Conservation (phyloP, 2,888 invertebrate genomes). For the Drosophila prolongata region DNA sequence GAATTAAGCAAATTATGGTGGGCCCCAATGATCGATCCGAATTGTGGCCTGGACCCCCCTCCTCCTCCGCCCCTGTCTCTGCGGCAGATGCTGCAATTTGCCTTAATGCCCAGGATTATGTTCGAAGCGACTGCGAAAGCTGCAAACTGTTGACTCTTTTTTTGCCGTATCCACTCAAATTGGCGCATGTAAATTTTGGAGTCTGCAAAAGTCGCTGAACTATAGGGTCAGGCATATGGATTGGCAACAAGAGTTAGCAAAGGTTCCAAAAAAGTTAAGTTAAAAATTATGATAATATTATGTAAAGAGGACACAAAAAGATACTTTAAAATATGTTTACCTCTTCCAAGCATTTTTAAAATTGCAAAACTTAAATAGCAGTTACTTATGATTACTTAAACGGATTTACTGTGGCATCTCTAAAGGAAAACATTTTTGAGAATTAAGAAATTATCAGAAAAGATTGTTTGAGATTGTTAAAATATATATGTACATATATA, state of each 20-base stretch:
- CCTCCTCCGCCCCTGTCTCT: background rate
- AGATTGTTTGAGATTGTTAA: too few species aligned
- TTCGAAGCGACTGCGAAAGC: conserved; percentile 53
- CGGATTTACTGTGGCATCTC: too few species aligned
- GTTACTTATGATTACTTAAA: background rate
- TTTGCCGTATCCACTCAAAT: conserved; percentile 58
- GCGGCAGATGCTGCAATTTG: conserved; percentile 64
- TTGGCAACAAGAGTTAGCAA: conserved; percentile 5
- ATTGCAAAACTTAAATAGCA: too few species aligned
- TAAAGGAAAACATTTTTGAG: too few species aligned
- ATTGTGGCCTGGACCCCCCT: conserved; percentile 36
- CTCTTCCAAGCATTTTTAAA: too few species aligned
- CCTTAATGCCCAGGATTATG: conserved; percentile 75
- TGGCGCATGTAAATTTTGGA: conserved; percentile 72
- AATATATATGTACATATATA: too few species aligned
- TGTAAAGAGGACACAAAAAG: too few species aligned
- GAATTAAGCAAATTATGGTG: conserved; percentile 82
- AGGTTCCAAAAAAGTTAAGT: too few species aligned
- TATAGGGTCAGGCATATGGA: conserved; percentile 30
- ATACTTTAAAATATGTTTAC: too few species aligned
- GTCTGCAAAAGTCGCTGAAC: conserved; percentile 21
- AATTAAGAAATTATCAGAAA: too few species aligned
- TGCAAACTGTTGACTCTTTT: conserved; percentile 74
- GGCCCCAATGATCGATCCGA: conserved; percentile 50
- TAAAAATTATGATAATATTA: too few species aligned